phyloP scores from a whole-genome alignment of 37 sponge, comb jelly and placozoan species.

The Beroe forskalii region DNA sequence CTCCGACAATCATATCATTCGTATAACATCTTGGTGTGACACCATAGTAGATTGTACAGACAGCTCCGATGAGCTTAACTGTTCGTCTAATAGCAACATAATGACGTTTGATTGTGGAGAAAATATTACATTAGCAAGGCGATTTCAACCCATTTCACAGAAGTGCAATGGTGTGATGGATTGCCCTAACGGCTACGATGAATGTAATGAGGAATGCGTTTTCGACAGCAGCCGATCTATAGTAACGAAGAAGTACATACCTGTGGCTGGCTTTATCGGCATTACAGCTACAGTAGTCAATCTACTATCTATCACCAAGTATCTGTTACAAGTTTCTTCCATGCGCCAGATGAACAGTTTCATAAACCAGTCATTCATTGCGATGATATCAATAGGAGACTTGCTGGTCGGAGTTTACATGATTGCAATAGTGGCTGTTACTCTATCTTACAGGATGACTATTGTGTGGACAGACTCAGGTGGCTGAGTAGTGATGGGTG shows the following conservation, averaged over 20 bases:
- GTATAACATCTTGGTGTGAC: constrained; percentile 26
- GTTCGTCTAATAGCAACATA: neutral
- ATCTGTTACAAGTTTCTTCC: no score
- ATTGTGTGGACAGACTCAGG: neutral
- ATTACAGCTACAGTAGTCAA: neutral
- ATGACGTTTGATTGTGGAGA: constrained; percentile 14
- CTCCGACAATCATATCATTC: neutral
- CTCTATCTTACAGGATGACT: neutral
- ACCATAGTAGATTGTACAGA: neutral
- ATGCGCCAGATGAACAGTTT: no score
- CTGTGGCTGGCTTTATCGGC: constrained; percentile 19
- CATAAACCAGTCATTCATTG: no score
- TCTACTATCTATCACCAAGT: no score
- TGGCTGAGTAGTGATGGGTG: constrained; percentile 23
- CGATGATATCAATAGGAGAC: no score
- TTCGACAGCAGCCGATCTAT: neutral
- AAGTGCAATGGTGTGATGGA: neutral
- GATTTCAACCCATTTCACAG: neutral
- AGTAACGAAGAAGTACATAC: neutral
- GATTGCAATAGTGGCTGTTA: neutral
- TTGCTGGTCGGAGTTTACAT: no score
- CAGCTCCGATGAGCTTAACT: neutral
- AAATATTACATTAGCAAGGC: no score
- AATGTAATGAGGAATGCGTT: neutral
- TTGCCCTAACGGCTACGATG: neutral